A percentile compares a stretch with the other conserved stretches of the same genome.
Conservation (phyloP, 2,113 vertebrate species). For the Anser brachyrhynchus region DNA sequence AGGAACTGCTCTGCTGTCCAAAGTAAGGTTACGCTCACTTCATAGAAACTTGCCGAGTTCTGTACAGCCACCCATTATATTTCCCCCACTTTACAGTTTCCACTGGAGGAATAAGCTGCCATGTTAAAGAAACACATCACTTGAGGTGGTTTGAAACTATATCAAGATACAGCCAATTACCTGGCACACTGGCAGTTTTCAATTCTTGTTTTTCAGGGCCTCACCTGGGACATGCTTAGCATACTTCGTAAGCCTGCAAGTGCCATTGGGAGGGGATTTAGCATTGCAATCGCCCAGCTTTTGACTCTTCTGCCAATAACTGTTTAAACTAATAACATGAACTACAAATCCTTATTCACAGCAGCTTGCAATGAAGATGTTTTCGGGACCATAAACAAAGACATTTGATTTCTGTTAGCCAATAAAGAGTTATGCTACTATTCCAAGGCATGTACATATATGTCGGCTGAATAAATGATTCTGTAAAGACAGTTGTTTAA, state of each 20-base stretch:
- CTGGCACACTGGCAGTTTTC: not conserved
- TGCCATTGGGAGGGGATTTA: not conserved
- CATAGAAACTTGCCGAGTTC: not conserved
- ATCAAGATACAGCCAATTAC: not conserved
- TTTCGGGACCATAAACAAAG: not conserved
- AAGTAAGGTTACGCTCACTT: constrained; percentile 74
- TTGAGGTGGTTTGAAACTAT: not conserved
- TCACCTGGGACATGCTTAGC: not conserved
- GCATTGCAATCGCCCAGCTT: not conserved
- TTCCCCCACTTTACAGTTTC: not conserved
- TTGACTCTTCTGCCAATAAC: not conserved
- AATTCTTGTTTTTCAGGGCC: not conserved
- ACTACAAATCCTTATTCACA: not conserved
- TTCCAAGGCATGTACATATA: not conserved
- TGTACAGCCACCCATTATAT: accelerated
- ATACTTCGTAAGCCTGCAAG: not conserved
- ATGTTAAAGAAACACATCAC: not conserved
- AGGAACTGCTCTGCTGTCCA: constrained; percentile 84
- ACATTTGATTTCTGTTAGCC: not conserved
- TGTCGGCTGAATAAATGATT: not conserved
- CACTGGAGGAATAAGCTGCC: not conserved
- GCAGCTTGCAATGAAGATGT: not conserved
- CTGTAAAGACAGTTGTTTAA: not conserved
- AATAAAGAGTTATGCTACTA: not conserved
- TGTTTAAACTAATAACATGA: not conserved